These are phyloP conservation scores for Cheilosia vulpina DNA, from an alignment of 2,888 invertebrate species.

Conservation along the genomic window DNA sequence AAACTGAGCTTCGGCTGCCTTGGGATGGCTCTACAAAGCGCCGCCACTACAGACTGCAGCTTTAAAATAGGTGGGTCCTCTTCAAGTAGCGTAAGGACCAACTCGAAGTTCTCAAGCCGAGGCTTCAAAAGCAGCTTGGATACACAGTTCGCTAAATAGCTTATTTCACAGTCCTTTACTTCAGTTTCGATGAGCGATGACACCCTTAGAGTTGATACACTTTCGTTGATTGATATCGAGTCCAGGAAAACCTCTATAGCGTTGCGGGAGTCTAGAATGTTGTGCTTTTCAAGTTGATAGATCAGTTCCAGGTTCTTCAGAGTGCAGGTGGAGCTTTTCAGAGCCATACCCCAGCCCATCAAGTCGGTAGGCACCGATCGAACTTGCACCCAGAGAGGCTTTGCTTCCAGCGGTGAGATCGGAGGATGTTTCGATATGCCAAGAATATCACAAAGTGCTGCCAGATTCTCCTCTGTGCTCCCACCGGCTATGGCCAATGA, in stretches of 20 bases:
- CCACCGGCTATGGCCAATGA: slow-evolving; percentile 85
- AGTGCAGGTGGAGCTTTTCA: slow-evolving; percentile 84
- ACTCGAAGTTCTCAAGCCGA: slow-evolving; percentile 84
- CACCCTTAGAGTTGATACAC: slow-evolving; percentile 84
- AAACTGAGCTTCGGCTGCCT: slow-evolving; percentile 83
- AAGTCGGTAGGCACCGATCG: slow-evolving; percentile 84
- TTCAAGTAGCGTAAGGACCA: slow-evolving; percentile 85
- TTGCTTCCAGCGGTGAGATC: slow-evolving; percentile 81
- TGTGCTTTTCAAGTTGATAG: slow-evolving; percentile 84
- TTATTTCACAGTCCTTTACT: slow-evolving; percentile 84
- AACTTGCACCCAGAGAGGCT: slow-evolving; percentile 81
- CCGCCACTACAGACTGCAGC: slow-evolving; percentile 85
- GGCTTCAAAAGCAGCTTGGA: slow-evolving; percentile 84
- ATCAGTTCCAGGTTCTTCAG: slow-evolving; percentile 84
- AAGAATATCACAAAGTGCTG: slow-evolving; percentile 84
- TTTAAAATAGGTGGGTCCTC: slow-evolving; percentile 84
- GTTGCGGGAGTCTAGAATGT: slow-evolving; percentile 78
- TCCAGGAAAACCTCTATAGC: slow-evolving; percentile 84
- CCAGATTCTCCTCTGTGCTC: slow-evolving; percentile 84
- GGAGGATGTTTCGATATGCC: slow-evolving; percentile 84
- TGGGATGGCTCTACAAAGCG: slow-evolving; percentile 82
- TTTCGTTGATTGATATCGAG: slow-evolving; percentile 84
- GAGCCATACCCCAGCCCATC: slow-evolving; percentile 85
- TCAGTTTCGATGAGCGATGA: slow-evolving; percentile 85
- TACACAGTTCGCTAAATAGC: slow-evolving; percentile 84